phyloP scores from a whole-genome alignment of 1,140 invertebrate species.

The Megalopta genalis region DNA sequence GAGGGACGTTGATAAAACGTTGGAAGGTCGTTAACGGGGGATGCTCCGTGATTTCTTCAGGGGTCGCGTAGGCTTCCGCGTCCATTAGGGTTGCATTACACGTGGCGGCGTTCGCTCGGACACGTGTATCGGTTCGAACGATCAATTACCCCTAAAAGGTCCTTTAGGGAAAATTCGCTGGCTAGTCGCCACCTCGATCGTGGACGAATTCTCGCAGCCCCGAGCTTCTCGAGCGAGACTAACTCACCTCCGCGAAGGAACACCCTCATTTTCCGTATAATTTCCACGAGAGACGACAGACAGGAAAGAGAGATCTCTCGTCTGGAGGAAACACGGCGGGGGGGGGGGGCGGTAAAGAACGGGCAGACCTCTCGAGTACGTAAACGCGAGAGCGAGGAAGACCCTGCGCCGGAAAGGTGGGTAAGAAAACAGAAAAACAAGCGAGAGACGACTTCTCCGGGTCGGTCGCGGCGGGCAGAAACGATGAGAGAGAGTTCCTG shows the following conservation, averaged over 20 bases:
- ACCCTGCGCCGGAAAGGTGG: not conserved
- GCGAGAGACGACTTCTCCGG: slow-evolving; percentile 12
- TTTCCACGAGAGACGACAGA: slow-evolving; percentile 58
- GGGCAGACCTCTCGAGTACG: slow-evolving; percentile 25
- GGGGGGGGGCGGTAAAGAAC: not conserved
- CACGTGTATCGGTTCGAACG: slow-evolving; percentile 75
- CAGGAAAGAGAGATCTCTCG: not conserved
- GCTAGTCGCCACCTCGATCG: too few species aligned
- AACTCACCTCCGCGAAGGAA: slow-evolving; percentile 41
- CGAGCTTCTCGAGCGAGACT: slow-evolving; percentile 15
- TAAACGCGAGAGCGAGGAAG: slow-evolving; percentile 16
- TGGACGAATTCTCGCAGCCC: too few species aligned
- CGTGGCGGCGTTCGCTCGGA: not conserved
- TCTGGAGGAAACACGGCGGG: not conserved
- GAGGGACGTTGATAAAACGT: too few species aligned
- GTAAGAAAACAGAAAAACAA: slow-evolving; percentile 9
- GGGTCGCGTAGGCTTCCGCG: not conserved
- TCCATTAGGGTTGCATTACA: slow-evolving; percentile 48
- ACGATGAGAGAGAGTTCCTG: slow-evolving; percentile 10
- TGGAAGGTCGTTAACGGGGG: too few species aligned
- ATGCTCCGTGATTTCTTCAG: too few species aligned
- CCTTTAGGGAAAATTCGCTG: slow-evolving; percentile 72
- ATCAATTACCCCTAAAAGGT: slow-evolving; percentile 79
- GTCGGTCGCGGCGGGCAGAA: slow-evolving; percentile 15
- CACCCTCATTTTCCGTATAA: slow-evolving; percentile 57